These are phyloP conservation scores for Aldabrachelys gigantea DNA, from an alignment of 2,113 vertebrate species.

Conservation along the genomic window DNA sequence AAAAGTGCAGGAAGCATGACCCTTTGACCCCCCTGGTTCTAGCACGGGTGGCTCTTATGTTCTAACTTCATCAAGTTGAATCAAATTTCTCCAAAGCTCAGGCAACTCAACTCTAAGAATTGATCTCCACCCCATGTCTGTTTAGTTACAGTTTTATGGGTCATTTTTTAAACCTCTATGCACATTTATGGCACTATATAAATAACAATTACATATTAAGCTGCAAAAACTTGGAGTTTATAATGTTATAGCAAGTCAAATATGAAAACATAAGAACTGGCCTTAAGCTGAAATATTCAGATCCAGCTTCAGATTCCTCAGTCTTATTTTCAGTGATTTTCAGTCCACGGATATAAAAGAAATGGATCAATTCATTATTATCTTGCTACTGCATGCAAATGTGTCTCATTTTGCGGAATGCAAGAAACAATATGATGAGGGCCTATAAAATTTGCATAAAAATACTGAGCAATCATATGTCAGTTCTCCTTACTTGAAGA, in stretches of 20 bases:
- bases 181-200: slow-evolving; percentile 15
- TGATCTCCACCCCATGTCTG: not conserved
- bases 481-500: not conserved
- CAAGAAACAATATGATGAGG: not conserved
- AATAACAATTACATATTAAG: slow-evolving; percentile 11
- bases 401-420: not conserved
- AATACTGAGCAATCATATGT: not conserved
- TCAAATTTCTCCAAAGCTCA: not conserved
- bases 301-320: not conserved
- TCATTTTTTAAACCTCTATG: not conserved
- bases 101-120: not conserved
- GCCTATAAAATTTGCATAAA: not conserved
- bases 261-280: slow-evolving; percentile 44
- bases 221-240: slow-evolving; percentile 6
- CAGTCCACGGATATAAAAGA: not conserved
- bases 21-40: not conserved
- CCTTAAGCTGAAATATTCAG: not conserved
- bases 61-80: not conserved
- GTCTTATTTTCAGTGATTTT: slow-evolving; percentile 1
- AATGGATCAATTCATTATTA: slow-evolving; percentile 10
- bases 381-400: not conserved
- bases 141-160: slow-evolving; percentile 27
- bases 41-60: not conserved
- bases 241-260: slow-evolving; percentile 19
- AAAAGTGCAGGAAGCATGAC: not conserved